Evolutionary conservation across 2,113 vertebrate genomes (phyloP), one percentile per base, ranked within the genome.

Genomic region (Dissostichus mawsoni): DNA sequence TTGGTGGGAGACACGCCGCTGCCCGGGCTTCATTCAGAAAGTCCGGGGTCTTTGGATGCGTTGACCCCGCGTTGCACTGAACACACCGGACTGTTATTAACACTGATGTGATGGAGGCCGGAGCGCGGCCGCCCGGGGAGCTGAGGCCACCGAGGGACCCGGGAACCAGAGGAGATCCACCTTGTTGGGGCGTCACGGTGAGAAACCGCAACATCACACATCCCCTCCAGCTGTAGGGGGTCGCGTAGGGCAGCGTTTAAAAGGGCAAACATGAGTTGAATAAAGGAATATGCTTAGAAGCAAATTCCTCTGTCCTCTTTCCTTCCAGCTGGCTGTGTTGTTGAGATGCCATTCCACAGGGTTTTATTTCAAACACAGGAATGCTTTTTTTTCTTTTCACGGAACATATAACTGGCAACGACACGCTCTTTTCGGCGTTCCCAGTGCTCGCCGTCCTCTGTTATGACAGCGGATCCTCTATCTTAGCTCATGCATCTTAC

Each of bases 241-340:
- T 76, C 61, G 53, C 14, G 7, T 14, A 69, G 84, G 67, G 12
- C 71, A 68, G 73, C 18, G 68, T 81, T 83, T 86, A 85, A 88
- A 88, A 92, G 86, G 87, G 81, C 84, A 90, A 88, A 87, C 88
- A 84, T 11, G 83, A 79, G 53, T 6, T 18, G 87, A 81, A 88
- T 79, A 72, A 77, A 72, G 36, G 83, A 87, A 86, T n/a, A 48
- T 58, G 79, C 68, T 83, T 55, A 17, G 56, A 4, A 25, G 71
- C 69, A 41, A 25, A 5, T 44, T 69, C 20, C 48, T 64, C 45
- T 45, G 45, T 33, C 56, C 71, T 55, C 59, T 0, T 74, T 63
- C 56, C 75, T 55, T 62, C 20, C 68, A 56, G 79, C 82, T 64
- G 81, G 68, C 64, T 55, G 56, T 25, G 33, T 56, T 63, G 61